phyloP scores from a whole-genome alignment of 1,140 invertebrate genomes.

The Dendrolimus kikuchii region DNA sequence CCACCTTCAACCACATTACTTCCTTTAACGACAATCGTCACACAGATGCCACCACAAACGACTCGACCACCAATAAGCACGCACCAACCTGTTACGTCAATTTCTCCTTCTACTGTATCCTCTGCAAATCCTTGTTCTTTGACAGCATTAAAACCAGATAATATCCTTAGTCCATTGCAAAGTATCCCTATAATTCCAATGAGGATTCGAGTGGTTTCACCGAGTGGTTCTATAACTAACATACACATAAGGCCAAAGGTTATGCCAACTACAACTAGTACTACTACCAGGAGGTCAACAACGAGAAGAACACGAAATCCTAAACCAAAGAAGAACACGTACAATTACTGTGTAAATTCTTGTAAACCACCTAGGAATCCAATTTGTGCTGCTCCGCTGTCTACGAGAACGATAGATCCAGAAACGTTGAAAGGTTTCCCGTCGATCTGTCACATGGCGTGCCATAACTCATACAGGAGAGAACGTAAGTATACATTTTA shows the following conservation, averaged over 20 bases:
- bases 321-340: constrained; percentile 38
- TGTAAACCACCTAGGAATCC: constrained; percentile 44
- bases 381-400: constrained; percentile 45
- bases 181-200: constrained; percentile 9
- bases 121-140: no score
- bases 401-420: constrained; percentile 32
- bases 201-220: constrained; percentile 41
- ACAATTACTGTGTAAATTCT: constrained; percentile 41
- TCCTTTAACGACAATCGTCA: not conserved
- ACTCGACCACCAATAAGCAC: no score
- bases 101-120: no score
- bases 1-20: constrained; percentile 1
- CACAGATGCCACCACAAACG: no score
- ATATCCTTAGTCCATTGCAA: no score
- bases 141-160: no score
- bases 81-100: no score
- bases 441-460: constrained; percentile 59
- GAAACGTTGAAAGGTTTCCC: constrained; percentile 53
- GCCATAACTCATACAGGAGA: constrained; percentile 55
- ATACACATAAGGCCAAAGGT: constrained; percentile 30
- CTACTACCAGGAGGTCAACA: constrained; percentile 29
- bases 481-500: constrained; percentile 36
- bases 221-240: constrained; percentile 41
- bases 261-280: constrained; percentile 3
- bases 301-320: constrained; percentile 29